Evolutionary conservation across 2,888 invertebrate species (phyloP).

Genomic region (Cephus rjabovi): DNA sequence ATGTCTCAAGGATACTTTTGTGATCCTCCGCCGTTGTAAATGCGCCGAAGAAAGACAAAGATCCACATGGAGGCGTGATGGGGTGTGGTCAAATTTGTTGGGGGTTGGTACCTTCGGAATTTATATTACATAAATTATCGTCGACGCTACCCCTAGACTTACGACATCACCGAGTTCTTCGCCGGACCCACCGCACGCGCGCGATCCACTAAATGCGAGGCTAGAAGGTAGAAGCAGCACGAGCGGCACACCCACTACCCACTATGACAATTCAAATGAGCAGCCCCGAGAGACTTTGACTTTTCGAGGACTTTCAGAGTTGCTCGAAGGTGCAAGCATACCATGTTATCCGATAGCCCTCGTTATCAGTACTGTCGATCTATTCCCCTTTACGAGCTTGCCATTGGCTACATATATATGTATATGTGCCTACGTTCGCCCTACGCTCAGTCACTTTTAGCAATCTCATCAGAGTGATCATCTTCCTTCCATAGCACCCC

Average conservation of each 20-base stretch:
- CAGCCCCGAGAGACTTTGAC: conserved; percentile 28
- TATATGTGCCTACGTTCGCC: too few relatives aligned
- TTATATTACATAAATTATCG: conserved; percentile 60
- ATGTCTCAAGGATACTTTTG: background rate
- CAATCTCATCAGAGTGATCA: too few relatives aligned
- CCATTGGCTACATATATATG: too few relatives aligned
- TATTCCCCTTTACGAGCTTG: too few relatives aligned
- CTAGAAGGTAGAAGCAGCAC: conserved; percentile 5
- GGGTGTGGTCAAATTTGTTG: conserved; percentile 62
- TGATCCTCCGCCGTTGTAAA: background rate
- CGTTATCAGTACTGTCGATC: background rate
- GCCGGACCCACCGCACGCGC: conserved; percentile 1
- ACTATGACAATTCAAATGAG: conserved; percentile 36
- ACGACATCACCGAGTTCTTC: conserved; percentile 10
- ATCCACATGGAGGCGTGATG: conserved; percentile 48
- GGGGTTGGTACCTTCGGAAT: conserved; percentile 50
- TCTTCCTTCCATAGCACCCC: too few relatives aligned
- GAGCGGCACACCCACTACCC: conserved; percentile 34
- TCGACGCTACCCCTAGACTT: conserved; percentile 20
- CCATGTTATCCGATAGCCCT: background rate
- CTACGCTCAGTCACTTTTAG: too few relatives aligned
- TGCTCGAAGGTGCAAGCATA: conserved; percentile 29
- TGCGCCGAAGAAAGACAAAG: conserved; percentile 8
- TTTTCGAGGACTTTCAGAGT: conserved; percentile 38
- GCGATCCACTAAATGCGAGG: background rate